Evolutionary conservation across 2,797 vertebrate genomes (phyloP), one percentile per base, ranked within the genome.

Genomic region (Orientallactaga sibirica): DNA sequence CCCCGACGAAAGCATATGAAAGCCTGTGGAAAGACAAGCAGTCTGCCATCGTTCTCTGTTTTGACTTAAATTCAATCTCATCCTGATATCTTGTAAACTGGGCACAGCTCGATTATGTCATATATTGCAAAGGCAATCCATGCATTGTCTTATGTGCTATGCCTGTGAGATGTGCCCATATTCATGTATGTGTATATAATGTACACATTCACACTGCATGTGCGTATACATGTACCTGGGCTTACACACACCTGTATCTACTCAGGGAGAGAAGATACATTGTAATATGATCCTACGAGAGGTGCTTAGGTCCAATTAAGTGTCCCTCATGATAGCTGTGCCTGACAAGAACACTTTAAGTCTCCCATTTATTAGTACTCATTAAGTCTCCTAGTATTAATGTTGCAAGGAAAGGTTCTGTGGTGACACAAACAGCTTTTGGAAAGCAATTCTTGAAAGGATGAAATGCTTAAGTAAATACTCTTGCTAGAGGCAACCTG

Each of bases 391-490:
- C 71, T 62, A 1, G 29, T 83, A 90, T 85, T 75, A 48, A 77
- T 83, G 10, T 74, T 82, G 55, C 61, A 73, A 58, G 27, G 24
- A 90, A 82, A 89, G 61, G 67, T 86, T 93, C 88, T 83, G 15
- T 88, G 16, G 41, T 76, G 33, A 94, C 43, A 90, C 75, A 78
- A n/a, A 55, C 10, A 75, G 14, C 27, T 85, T 86, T n/a, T 88
- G 41, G 90, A 90, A 87, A 94, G 84, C 52, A 94, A 58, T 77
- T 91, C 62, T 96, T 86, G 67, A 95, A 93, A 93, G 48, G 85
- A 79, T 37, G 33, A 88, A 86, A 73, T 66, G 24, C 16, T 75
- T 82, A 91, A 75, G 48, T 7, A 66, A 84, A 86, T 76, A 70
- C 29, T 41, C 67, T 92, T 89, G 86, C 91, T 90, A 94, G n/a